Evolutionary conservation across 2,113 vertebrate genomes (phyloP), one percentile per base, ranked within the genome.

Genomic region (Equus przewalskii): DNA sequence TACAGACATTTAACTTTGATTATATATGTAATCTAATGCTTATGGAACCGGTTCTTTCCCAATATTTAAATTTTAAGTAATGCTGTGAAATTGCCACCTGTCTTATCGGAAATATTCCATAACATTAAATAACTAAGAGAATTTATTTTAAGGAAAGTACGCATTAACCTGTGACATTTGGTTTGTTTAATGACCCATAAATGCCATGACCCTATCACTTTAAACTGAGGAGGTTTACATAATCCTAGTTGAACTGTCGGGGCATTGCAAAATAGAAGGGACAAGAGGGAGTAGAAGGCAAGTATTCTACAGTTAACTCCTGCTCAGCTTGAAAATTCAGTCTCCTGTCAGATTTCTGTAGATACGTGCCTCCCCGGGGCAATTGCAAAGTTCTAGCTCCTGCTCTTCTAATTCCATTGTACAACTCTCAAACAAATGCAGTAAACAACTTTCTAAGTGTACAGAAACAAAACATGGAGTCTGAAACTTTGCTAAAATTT

Each of bases 401-500:
- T 60, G 36, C 16, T 90, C 51, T 87, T 95, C 60, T 10, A 19
- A n/a, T 67, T 76, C 49, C 26, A 6, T 64, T 62, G 1, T 79
- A 19, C 12, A 89, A 33, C 44, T 60, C 72, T 89, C 56, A 96
- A 70, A 69, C 41, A 95, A 58, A 94, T 67, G 75, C 28, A 80
- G 18, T 65, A 16, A n/a, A 41, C 41, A 80, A 58, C 26, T 80
- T 97, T 96, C 44, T 70, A 62, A 91, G 46, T 81, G 14, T 46
- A 76, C 7, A 60, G 33, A 79, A 93, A 65, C 22, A 84, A 94
- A 64, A 16, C 44, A 44, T 28, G 26, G 58, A 96, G 18, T 54
- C 41, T 89, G 18, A 82, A 96, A 89, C 62, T 93, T 88, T 64
- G 44, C 60, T 89, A 76, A 81, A 84, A 76, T 69, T 70, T 67